phyloP scores from a whole-genome alignment of 2,113 vertebrate species.

The Hiodon tergisus region DNA sequence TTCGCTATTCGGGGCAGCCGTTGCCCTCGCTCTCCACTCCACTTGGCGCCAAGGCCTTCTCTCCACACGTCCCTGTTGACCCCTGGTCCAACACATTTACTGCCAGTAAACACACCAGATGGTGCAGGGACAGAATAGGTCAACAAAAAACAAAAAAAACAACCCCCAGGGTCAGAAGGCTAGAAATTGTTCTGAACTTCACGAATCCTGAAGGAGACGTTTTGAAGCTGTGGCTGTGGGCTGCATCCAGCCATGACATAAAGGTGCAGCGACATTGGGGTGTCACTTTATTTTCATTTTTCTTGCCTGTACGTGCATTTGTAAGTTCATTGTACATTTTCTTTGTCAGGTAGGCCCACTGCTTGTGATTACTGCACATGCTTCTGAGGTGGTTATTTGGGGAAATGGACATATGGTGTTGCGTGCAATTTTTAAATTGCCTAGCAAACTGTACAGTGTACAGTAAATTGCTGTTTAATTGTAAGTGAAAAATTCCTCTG shows the following conservation, averaged over 20 bases:
- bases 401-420: slow-evolving; percentile 29
- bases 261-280: background rate
- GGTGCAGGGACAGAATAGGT: slow-evolving; percentile 60
- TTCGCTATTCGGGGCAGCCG: slow-evolving; percentile 42
- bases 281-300: slow-evolving; percentile 7
- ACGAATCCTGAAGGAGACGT: slow-evolving; percentile 58
- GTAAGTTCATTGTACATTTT: background rate
- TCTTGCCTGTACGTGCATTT: background rate
- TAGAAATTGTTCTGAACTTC: slow-evolving; percentile 56
- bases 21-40: slow-evolving; percentile 48
- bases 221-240: slow-evolving; percentile 48
- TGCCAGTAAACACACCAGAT: slow-evolving; percentile 73
- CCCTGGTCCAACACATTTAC: slow-evolving; percentile 64
- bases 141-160: slow-evolving; percentile 39
- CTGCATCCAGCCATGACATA: slow-evolving; percentile 15
- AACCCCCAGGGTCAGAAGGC: slow-evolving; percentile 45
- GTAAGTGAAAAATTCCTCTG: slow-evolving; percentile 55
- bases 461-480: slow-evolving; percentile 59
- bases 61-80: slow-evolving; percentile 63
- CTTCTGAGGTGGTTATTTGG: slow-evolving; percentile 21
- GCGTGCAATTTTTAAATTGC: slow-evolving; percentile 39
- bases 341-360: background rate
- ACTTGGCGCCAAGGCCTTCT: slow-evolving; percentile 60
- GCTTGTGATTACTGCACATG: background rate
- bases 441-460: slow-evolving; percentile 38